Evolutionary conservation across 1,140 invertebrate species (phyloP), one percentile per base, ranked within the genome.

Genomic region (Leptopilina clavipes): DNA sequence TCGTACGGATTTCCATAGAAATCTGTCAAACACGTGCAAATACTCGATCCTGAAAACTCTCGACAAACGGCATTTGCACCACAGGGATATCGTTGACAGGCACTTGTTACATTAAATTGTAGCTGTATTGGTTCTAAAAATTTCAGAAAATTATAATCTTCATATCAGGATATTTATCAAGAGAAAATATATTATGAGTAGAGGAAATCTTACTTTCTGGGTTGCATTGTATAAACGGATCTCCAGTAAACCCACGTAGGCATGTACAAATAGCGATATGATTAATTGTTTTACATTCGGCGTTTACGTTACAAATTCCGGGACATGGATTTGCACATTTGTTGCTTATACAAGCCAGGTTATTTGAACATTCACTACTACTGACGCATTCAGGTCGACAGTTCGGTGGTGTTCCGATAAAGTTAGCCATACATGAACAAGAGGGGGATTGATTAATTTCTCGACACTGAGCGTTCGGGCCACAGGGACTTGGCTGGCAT

Each of bases 1-100:
- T 94, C 92, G 84, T 94, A 95, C 3, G 95, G 95, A 90, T 96
- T 95, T 54, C 95, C 95, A 80, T 93, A 92, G 83, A 95, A 95
- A 40, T 94, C 93, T 1, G 92, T 89, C 12, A 93, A 86, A 86
- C 95, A 96, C 65, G 92, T 91, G 85, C 95, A 96, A 43, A 93
- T 91, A 17, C 93, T 94, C 25, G 93, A 92, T 43, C 92, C 92
- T 79, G 93, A 92, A 76, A 92, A 91, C 86, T 94, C 94, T 82
- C 92, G 91, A 83, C 95, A 96, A 18, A 93, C 82, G 18, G 95
- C 94, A 88, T 96, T 96, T 3, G 93, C 84, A 45, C 95, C 95
- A 87, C 95, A 96, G 0, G 95, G 94, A 54, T 92, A 94, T 37
- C 94, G 93, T 76, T 88, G 89, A 83, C 94, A 95, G n/a, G 94